phyloP scores from a whole-genome alignment of 2,888 invertebrate species.

The Harpalus rubripes region DNA sequence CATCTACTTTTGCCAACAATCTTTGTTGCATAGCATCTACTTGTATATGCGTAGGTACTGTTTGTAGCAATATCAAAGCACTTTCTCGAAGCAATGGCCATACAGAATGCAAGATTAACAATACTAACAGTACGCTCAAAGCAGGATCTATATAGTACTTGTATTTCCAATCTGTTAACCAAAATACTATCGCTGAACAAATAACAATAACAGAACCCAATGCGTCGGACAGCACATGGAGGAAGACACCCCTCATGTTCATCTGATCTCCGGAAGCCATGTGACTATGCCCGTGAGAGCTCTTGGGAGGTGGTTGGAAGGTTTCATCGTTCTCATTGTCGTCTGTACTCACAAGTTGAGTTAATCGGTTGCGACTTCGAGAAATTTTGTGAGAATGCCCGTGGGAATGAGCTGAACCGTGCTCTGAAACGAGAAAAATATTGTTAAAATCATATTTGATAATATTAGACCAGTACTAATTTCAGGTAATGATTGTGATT shows the following conservation, averaged over 20 bases:
- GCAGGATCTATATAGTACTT: conserved; percentile 96
- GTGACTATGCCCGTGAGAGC: conserved; percentile 78
- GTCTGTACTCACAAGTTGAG: conserved; percentile 83
- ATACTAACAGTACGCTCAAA: conserved; percentile 92
- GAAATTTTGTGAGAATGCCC: conserved; percentile 83
- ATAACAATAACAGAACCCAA: conserved; percentile 96
- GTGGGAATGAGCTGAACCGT: conserved; percentile 84
- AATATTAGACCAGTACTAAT: no score
- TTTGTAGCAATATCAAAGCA: conserved; percentile 95
- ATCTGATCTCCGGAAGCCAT: conserved; percentile 88
- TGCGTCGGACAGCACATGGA: conserved; percentile 98
- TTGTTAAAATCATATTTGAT: no score
- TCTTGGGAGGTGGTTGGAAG: conserved; percentile 78
- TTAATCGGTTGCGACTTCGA: conserved; percentile 81
- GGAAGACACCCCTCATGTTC: conserved; percentile 99
- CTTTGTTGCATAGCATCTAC: conserved; percentile 94
- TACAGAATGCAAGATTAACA: conserved; percentile 91
- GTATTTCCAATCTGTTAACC: conserved; percentile 90
- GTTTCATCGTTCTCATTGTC: conserved; percentile 87
- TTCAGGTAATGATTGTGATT: no score
- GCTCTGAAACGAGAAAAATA: conserved; percentile 79
- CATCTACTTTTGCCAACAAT: conserved; percentile 93
- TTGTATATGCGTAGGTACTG: conserved; percentile 98
- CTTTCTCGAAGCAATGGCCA: conserved; percentile 97
- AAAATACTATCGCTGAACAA: conserved; percentile 86